Evolutionary conservation across 2,888 invertebrate species (phyloP).

Genomic region (Apamea epomidion): DNA sequence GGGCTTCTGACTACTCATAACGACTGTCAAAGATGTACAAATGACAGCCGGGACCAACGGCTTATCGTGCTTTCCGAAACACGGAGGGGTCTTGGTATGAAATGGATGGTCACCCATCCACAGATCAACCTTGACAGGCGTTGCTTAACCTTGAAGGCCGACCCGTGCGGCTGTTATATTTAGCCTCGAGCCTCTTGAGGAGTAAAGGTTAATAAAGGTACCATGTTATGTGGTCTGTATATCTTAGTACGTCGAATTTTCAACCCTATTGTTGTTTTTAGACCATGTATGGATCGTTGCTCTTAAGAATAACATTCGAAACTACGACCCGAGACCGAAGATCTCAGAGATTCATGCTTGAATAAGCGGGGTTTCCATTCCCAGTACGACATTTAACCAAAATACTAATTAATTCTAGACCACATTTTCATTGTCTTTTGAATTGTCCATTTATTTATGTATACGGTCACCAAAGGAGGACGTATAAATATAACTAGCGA

Average conservation of each 20-base stretch:
- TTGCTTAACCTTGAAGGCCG: too few species aligned
- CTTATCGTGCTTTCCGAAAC: too few species aligned
- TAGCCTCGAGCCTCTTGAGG: too few species aligned
- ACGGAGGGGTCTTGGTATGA: too few species aligned
- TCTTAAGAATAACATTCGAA: neutral
- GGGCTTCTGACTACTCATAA: too few species aligned
- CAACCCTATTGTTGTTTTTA: neutral
- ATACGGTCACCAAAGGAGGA: neutral
- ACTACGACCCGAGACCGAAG: too few species aligned
- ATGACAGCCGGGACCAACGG: too few species aligned
- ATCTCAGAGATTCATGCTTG: neutral
- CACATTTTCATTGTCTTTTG: neutral
- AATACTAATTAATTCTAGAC: neutral
- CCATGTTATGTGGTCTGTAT: neutral
- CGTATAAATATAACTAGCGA: too few species aligned
- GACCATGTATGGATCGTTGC: neutral
- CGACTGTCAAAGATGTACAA: too few species aligned
- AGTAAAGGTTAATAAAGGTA: neutral
- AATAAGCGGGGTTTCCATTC: conserved; percentile 2
- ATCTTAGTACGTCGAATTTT: neutral
- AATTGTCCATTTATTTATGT: conserved; percentile 6
- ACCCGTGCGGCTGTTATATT: too few species aligned
- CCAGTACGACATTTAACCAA: neutral
- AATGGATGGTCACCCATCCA: too few species aligned
- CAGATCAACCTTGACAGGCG: too few species aligned